These are phyloP conservation scores for Drosophila meridiana DNA, from an alignment of 2,888 invertebrate species.

Conservation along the genomic window DNA sequence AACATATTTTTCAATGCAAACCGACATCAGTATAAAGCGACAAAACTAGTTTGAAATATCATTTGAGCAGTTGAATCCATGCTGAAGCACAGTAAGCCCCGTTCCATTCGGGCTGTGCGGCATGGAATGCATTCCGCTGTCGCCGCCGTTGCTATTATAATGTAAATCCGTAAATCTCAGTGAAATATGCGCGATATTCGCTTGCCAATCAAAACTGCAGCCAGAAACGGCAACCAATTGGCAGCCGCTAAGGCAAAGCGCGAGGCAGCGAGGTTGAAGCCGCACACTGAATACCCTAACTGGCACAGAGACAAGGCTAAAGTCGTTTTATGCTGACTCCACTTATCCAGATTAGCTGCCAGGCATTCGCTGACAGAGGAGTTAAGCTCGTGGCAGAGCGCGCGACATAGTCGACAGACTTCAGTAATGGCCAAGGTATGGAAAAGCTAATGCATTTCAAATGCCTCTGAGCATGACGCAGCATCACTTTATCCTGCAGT, in stretches of 20 bases:
- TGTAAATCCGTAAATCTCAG: constrained; percentile 28
- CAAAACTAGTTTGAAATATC: background rate
- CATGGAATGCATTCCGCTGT: background rate
- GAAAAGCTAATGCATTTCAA: constrained; percentile 51
- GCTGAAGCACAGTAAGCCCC: background rate
- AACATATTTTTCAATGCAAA: background rate
- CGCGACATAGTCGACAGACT: background rate
- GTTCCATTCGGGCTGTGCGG: background rate
- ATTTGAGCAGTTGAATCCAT: background rate
- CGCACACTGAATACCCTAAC: background rate
- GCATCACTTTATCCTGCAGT: constrained; percentile 24
- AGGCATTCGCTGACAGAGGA: too few relatives aligned
- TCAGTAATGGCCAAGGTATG: background rate
- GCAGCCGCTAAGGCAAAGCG: background rate
- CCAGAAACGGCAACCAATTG: constrained; percentile 37
- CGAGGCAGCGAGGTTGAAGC: too few relatives aligned
- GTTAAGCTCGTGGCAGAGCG: background rate
- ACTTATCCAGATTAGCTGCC: too few relatives aligned
- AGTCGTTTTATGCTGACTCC: background rate
- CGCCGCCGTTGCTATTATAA: background rate
- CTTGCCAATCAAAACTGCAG: constrained; percentile 36
- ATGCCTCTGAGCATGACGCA: constrained; percentile 37
- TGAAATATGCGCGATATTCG: constrained; percentile 29
- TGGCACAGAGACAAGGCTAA: background rate
- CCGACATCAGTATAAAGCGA: background rate